Base-by-base conservation (phyloP, 2,113 vertebrate species). In the Phylloscopus trochiloides region DNA sequence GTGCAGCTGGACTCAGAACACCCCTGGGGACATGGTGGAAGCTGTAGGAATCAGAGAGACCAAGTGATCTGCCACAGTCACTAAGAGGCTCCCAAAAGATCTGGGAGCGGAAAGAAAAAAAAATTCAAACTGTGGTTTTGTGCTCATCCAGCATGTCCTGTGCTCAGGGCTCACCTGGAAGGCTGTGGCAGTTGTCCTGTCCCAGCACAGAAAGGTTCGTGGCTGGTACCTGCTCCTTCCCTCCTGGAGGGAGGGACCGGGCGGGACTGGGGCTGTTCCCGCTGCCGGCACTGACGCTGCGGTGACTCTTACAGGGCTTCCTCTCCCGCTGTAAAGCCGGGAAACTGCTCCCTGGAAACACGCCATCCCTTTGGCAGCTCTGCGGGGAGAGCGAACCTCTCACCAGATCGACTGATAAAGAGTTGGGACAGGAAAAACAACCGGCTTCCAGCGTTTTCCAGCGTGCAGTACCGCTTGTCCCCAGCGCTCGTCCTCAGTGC, bases 261-360 rank as follows among this genome's bases (percentile, higher is more conserved):
- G 22, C 12, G 15, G 78, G 48, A 12, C 2, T 2, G 45, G 38
- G 76, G 45, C 58, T 43, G 84, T 10, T 63, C 78, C 40, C 1
- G 0, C 40, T 42, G 61, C 32, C 1, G 0, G n/a, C 61, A 24
- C 42, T 4, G 31, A 36, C 5, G 3, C 54, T 10, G 6, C 1
- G 0, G 50, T 8, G 61, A 70, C 50, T 70, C 40, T 47, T 1
- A 6, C 14, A 55, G 31, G 17, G 38, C 47, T 67, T 48, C 47
- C 75, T 75, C 32, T 15, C 5, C 10, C 17, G 6, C 55, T 14
- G 0, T 3, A n/a, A 36, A 20, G 11, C 11, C 12, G 0, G 20
- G 55, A 80, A 83, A 43, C 11, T 12, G 2, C 73, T 68, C 9
- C 2, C 50, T 58, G 81, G 55, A 54, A 84, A 66, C 40, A 4